Evolutionary conservation across 2,888 invertebrate species (phyloP).

Genomic region (Ecdyonurus torrentis): DNA sequence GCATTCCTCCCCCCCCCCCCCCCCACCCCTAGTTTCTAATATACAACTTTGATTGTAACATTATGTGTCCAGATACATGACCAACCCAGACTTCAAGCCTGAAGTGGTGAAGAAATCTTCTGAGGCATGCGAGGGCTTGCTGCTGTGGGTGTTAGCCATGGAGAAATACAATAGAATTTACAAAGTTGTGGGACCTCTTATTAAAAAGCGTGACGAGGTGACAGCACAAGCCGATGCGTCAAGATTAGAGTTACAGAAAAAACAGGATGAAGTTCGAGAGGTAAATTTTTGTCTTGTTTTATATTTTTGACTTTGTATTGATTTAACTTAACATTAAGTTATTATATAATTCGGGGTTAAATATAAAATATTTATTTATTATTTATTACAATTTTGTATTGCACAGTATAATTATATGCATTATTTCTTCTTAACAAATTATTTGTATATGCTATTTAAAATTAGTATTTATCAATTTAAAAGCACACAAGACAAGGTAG

Average conservation of each 20-base stretch:
- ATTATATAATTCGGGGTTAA: too few species aligned
- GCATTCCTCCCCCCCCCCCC: too few species aligned
- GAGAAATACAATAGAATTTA: constrained; percentile 91
- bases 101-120: constrained; percentile 78
- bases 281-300: constrained; percentile 23
- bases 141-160: constrained; percentile 93
- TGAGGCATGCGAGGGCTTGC: constrained; percentile 89
- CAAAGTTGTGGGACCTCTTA: constrained; percentile 91
- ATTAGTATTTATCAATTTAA: too few species aligned
- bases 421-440: too few species aligned
- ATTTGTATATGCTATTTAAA: too few species aligned
- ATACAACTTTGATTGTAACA: constrained; percentile 1
- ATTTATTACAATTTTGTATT: too few species aligned
- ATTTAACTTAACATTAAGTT: too few species aligned
- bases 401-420: too few species aligned
- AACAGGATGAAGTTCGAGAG: constrained; percentile 48
- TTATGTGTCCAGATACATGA: constrained; percentile 46
- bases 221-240: constrained; percentile 74
- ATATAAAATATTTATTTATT: too few species aligned
- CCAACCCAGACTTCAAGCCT: constrained; percentile 81
- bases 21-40: too few species aligned
- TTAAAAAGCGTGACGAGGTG: constrained; percentile 69
- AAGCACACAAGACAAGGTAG: too few species aligned
- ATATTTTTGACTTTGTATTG: too few species aligned
- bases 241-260: constrained; percentile 86